A percentile compares a stretch with the other conserved stretches of the same genome.
Conservation (phyloP, 2,888 invertebrate genomes). For the Neoscelio sp. region DNA sequence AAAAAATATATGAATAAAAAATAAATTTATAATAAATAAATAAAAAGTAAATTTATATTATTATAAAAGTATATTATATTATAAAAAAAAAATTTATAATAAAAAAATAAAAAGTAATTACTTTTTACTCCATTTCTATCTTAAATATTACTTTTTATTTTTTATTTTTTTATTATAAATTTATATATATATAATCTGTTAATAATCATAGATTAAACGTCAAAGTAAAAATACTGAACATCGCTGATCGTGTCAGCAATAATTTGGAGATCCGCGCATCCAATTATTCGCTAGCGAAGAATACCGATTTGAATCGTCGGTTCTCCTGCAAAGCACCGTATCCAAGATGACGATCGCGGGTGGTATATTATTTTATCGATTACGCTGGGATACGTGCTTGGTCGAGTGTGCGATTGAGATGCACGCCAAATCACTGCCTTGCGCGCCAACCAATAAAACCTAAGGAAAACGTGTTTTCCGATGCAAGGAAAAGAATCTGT, state of each 20-base stretch:
- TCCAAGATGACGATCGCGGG: constrained; percentile 58
- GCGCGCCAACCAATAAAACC: constrained; percentile 20
- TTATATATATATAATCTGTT: too few relatives aligned
- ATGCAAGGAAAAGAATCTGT: constrained; percentile 35
- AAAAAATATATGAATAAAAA: too few relatives aligned
- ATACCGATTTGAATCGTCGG: constrained; percentile 24
- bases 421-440: constrained; percentile 61
- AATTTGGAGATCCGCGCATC: constrained; percentile 10
- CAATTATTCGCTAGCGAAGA: constrained; percentile 23
- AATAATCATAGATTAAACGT: too few relatives aligned
- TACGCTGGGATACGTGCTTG: constrained; percentile 47
- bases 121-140: too few relatives aligned
- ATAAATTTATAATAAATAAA: too few relatives aligned
- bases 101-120: too few relatives aligned
- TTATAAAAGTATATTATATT: too few relatives aligned
- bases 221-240: too few relatives aligned
- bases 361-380: constrained; percentile 62
- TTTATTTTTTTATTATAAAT: too few relatives aligned
- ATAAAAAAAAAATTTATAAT: too few relatives aligned
- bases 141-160: too few relatives aligned
- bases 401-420: constrained; percentile 45
- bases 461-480: constrained; percentile 46
- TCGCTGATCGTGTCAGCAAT: constrained; percentile 8
- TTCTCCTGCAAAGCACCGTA: constrained; percentile 18
- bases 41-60: too few relatives aligned